Base-by-base conservation (phyloP, 2,888 invertebrate genomes). In the Augiades crinisus region DNA sequence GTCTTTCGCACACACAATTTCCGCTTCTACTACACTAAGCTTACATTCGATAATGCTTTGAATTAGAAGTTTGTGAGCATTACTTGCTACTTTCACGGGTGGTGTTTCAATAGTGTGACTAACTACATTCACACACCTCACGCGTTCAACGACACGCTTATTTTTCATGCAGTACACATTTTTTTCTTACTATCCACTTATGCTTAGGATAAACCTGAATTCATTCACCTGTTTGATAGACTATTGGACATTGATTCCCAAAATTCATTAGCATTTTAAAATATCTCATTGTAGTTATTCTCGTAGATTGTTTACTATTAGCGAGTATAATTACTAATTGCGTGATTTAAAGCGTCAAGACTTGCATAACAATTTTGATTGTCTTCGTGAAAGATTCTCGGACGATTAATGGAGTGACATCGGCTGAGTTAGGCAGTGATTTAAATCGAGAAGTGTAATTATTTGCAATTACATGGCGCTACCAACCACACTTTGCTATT, bases 21-120 rank as follows among this genome's bases (percentile, higher is more conserved):
- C 69, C 70, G 84, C 85, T 85, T 86, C 73, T 59, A 65, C 64
- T 56, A 70, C 73, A 75, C 75, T 61, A 62, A 62, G 78, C 81
- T 83, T 66, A 72, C 63, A 65, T 70, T 69, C 67, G 61, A 60
- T 64, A 68, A 73, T 59, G 80, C 81, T 81, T 81, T 69, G 64
- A 65, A 63, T 54, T 58, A 58, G 61, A 53, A 58, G 55, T 53
- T 46, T 50, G 40, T 49, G 55, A 49, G 37, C 41, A 54, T 45
- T 45, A 8, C 44, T 58, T 55, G 53, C 62, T 62, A 52, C 54
- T 54, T 45, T 60, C 51, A 53, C 59, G 59, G 40, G 58, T 65
- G 62, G 62, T 65, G 62, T 69, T 61, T 55, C 54, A 50, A 52
- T 58, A 72, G 69, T 70, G 68, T 70, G 70, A 69, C 67, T 53